Percentiles rank a stretch among this genome's conserved stretches.
phyloP scores from a whole-genome alignment of 2,113 vertebrate genomes.

The Callorhinus ursinus region DNA sequence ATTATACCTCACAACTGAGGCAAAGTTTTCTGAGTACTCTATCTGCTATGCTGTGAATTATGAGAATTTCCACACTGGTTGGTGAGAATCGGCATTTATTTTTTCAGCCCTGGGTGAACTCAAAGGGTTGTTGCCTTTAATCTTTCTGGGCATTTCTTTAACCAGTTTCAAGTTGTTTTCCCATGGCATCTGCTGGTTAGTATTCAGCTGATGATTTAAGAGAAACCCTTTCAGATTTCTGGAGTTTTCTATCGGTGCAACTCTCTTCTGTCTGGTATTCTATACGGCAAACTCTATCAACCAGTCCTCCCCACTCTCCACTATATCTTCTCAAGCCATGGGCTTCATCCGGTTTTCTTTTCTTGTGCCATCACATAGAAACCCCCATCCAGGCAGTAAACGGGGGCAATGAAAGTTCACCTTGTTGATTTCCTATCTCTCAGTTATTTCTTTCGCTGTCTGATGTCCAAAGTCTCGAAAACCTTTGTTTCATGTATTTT shows the following conservation, averaged over 20 bases:
- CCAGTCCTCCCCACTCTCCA: background rate
- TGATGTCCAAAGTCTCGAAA: background rate
- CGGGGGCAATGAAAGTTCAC: background rate
- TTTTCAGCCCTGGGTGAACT: background rate
- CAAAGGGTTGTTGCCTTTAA: background rate
- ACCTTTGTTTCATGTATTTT: background rate
- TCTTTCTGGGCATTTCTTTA: background rate
- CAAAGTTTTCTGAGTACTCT: background rate
- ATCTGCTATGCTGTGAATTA: background rate
- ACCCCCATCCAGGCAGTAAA: background rate
- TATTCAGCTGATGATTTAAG: background rate
- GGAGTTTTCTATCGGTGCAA: background rate
- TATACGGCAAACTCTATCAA: background rate
- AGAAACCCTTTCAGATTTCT: background rate
- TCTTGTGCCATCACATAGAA: background rate
- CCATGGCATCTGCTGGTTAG: background rate
- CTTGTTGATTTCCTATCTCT: background rate
- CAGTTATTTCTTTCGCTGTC: background rate
- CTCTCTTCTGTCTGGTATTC: background rate
- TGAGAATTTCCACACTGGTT: background rate
- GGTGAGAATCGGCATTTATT: background rate
- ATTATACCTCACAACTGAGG: background rate
- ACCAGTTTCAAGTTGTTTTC: background rate
- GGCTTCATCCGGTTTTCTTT: background rate
- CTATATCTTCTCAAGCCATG: background rate